These are phyloP conservation scores for Scarus forsteni DNA, from an alignment of 2,797 vertebrate species.

Conservation along the genomic window DNA sequence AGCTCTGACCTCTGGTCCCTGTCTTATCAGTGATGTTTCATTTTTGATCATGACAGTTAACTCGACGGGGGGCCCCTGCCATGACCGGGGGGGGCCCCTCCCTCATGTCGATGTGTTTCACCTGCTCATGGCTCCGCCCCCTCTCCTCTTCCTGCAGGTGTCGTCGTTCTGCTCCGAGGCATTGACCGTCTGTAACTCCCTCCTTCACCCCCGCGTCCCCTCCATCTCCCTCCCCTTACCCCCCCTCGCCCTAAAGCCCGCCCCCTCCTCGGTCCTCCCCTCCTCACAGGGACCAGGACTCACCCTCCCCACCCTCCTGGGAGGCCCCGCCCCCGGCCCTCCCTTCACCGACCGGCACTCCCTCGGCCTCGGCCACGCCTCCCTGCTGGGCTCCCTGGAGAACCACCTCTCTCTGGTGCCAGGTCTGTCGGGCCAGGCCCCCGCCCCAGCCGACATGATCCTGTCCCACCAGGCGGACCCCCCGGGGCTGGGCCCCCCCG, in stretches of 20 bases:
- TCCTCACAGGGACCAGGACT: slow-evolving; percentile 72
- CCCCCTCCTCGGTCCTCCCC: slow-evolving; percentile 70
- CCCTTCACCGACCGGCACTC: slow-evolving; percentile 80
- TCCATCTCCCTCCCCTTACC: slow-evolving; percentile 80
- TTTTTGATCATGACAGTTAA: too few relatives aligned
- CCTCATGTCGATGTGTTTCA: not conserved
- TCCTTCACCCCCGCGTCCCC: slow-evolving; percentile 89
- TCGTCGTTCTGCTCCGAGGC: slow-evolving; percentile 91
- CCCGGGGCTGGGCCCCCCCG: slow-evolving; percentile 67
- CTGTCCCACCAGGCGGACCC: slow-evolving; percentile 79
- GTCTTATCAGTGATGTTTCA: too few relatives aligned
- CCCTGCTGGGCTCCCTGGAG: slow-evolving; percentile 80
- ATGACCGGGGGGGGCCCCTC: too few relatives aligned
- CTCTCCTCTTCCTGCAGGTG: slow-evolving; percentile 77
- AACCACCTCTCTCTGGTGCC: slow-evolving; percentile 80
- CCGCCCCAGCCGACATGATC: slow-evolving; percentile 75
- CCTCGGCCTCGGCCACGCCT: slow-evolving; percentile 78
- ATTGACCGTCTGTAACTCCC: slow-evolving; percentile 86
- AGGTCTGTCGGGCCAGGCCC: slow-evolving; percentile 68
- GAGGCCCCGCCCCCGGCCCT: slow-evolving; percentile 70
- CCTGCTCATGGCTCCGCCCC: not conserved
- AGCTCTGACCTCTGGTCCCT: too few relatives aligned
- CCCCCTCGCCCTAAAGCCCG: slow-evolving; percentile 78
- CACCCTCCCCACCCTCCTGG: slow-evolving; percentile 81
- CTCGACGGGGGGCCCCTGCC: too few relatives aligned